Conservation (phyloP, 2,888 invertebrate species). For the Stenodema calcarata region DNA sequence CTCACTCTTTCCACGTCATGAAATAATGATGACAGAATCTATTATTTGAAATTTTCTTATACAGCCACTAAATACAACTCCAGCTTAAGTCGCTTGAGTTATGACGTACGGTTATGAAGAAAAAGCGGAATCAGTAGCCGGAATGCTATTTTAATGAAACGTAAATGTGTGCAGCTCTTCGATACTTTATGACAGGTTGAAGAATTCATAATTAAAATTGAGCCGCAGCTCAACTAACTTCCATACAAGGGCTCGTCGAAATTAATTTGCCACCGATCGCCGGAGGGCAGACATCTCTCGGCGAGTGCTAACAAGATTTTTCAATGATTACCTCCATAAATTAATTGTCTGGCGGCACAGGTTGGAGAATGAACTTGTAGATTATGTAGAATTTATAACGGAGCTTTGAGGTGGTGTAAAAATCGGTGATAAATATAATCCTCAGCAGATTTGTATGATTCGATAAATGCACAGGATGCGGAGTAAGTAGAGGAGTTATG, state of each 20-base stretch:
- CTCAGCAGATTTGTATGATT: not conserved
- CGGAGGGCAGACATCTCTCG: not conserved
- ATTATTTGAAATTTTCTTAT: no score
- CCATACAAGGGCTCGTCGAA: not conserved
- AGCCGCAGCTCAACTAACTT: not conserved
- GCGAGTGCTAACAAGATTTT: constrained; percentile 11
- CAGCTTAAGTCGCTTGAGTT: not conserved
- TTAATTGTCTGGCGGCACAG: not conserved
- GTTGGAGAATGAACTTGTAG: not conserved
- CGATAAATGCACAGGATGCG: not conserved
- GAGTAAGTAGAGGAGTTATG: not conserved
- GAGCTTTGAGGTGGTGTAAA: not conserved
- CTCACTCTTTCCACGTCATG: no score
- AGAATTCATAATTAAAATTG: not conserved
- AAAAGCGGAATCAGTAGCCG: not conserved
- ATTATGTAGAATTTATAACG: not conserved
- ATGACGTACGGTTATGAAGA: not conserved
- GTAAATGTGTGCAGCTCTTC: not conserved
- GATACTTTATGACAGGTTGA: not conserved
- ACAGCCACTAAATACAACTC: not conserved
- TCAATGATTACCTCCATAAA: constrained; percentile 11
- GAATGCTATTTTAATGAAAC: constrained; percentile 7
- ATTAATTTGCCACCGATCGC: not conserved
- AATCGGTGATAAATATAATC: no score
- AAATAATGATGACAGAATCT: no score